phyloP scores from a whole-genome alignment of 2,797 vertebrate genomes.

The Cheirogaleus major region DNA sequence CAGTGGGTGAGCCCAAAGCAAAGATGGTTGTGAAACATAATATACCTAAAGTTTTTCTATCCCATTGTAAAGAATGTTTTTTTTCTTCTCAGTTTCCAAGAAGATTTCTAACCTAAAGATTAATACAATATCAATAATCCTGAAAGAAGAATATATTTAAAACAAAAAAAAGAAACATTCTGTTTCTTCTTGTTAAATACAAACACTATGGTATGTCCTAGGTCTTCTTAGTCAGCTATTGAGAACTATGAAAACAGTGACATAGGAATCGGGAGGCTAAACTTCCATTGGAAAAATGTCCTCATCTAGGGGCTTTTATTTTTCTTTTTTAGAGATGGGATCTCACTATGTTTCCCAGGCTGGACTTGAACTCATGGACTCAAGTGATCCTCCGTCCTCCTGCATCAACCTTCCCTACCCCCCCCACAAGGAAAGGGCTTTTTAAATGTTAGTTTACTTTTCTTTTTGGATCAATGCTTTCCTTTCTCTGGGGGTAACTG shows the following conservation, averaged over 20 bases:
- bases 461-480: not conserved
- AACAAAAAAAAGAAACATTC: not conserved
- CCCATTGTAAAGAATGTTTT: not conserved
- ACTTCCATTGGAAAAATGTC: not conserved
- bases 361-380: not conserved
- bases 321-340: not conserved
- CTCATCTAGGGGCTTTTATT: not conserved
- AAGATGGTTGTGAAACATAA: not conserved
- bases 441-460: constrained; percentile 3
- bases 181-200: not conserved
- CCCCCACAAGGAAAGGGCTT: not conserved
- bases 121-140: not conserved
- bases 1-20: not conserved
- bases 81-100: not conserved
- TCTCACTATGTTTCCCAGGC: not conserved
- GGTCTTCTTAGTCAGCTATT: not conserved
- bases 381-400: not conserved
- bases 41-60: not conserved
- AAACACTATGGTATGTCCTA: not conserved
- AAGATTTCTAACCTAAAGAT: not conserved
- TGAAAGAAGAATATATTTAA: not conserved
- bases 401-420: not conserved
- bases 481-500: not conserved
- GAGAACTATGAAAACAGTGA: not conserved
- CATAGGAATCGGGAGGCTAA: not conserved